phyloP scores from a whole-genome alignment of 2,113 vertebrate species.

The Neogale vison region DNA sequence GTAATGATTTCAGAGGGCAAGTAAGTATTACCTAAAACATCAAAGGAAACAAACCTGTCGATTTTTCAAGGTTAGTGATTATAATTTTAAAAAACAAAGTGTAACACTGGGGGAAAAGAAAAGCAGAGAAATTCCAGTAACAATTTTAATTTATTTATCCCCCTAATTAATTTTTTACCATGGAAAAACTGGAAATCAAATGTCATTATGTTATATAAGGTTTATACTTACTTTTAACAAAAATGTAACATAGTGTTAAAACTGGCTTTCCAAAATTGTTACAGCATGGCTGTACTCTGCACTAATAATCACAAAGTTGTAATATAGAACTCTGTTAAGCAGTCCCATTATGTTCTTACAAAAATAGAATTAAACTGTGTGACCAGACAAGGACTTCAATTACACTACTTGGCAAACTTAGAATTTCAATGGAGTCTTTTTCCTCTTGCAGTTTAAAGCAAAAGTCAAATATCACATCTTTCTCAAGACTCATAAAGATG shows the following conservation, averaged over 20 bases:
- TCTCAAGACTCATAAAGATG: slow-evolving; percentile 84
- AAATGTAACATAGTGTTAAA: slow-evolving; percentile 81
- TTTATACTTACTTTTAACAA: slow-evolving; percentile 78
- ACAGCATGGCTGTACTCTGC: slow-evolving; percentile 79
- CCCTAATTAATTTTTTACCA: slow-evolving; percentile 78
- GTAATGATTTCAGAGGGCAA: slow-evolving; percentile 71
- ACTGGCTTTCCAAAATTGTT: slow-evolving; percentile 82
- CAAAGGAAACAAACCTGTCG: slow-evolving; percentile 45
- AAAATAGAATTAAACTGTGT: slow-evolving; percentile 84
- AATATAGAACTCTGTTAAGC: slow-evolving; percentile 81
- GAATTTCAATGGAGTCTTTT: slow-evolving; percentile 82
- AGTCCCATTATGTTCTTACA: slow-evolving; percentile 82
- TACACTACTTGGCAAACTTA: slow-evolving; percentile 85
- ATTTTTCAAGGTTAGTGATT: slow-evolving; percentile 78
- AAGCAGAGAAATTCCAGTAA: slow-evolving; percentile 78
- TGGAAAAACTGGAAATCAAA: slow-evolving; percentile 79
- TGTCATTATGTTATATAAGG: slow-evolving; percentile 76
- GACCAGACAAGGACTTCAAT: slow-evolving; percentile 85
- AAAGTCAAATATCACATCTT: slow-evolving; percentile 76
- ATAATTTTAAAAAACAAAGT: slow-evolving; percentile 77
- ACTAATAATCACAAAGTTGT: slow-evolving; percentile 76
- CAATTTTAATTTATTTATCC: slow-evolving; percentile 81
- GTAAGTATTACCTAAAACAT: slow-evolving; percentile 62
- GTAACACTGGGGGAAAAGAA: slow-evolving; percentile 71
- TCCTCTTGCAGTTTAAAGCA: slow-evolving; percentile 83